Percentiles rank a stretch among this genome's conserved stretches.
phyloP scores from a whole-genome alignment of 2,888 invertebrate species.

The Heterodera filipjevi region DNA sequence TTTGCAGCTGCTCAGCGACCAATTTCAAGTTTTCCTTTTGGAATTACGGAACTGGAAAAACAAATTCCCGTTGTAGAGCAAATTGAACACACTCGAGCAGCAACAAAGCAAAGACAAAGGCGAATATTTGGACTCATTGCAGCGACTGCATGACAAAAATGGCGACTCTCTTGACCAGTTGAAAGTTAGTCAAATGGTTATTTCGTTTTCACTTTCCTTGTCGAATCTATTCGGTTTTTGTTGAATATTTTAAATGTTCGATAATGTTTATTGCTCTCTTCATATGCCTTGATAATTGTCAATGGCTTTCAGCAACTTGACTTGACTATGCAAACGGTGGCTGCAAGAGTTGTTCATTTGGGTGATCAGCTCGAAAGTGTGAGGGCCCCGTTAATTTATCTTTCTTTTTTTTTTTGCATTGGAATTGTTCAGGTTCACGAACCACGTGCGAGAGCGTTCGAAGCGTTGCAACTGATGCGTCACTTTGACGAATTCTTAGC shows the following conservation, averaged over 20 bases:
- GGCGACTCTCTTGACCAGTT: constrained; percentile 57
- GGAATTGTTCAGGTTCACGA: constrained; percentile 72
- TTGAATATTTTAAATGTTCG: too few species aligned
- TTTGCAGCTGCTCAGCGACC: constrained; percentile 62
- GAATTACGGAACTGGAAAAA: neutral
- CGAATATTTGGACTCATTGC: constrained; percentile 57
- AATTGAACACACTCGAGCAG: constrained; percentile 57
- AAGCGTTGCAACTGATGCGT: constrained; percentile 88
- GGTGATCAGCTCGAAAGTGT: constrained; percentile 92
- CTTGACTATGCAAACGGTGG: constrained; percentile 92
- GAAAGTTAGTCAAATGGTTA: constrained; percentile 44
- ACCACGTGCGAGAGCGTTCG: constrained; percentile 88
- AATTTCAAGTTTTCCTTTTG: constrained; percentile 47
- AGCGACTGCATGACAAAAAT: constrained; percentile 59
- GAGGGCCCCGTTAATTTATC: neutral
- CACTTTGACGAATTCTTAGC: constrained; percentile 85
- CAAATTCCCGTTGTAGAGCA: constrained; percentile 45
- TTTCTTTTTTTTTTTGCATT: neutral
- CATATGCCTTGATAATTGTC: neutral
- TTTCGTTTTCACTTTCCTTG: too few species aligned
- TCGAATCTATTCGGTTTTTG: too few species aligned
- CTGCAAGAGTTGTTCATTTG: constrained; percentile 94
- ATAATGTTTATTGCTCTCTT: neutral
- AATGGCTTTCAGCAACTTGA: constrained; percentile 75
- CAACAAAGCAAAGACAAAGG: constrained; percentile 60